Percentiles rank a stretch among this genome's conserved stretches.
phyloP scores from a whole-genome alignment of 2,888 invertebrate species.

The Ochropleura plecta region DNA sequence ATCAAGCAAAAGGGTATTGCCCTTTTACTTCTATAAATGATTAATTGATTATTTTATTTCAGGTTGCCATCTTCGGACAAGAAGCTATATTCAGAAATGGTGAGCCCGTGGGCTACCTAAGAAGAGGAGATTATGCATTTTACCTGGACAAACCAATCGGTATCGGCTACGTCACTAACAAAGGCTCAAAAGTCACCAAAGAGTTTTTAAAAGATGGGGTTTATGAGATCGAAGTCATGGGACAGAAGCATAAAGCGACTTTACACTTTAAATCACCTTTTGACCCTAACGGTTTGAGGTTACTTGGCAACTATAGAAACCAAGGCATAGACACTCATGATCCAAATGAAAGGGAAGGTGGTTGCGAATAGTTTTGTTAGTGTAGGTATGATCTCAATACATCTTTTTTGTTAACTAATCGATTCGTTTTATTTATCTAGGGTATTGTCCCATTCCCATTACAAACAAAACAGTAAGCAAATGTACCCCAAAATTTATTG shows the following conservation, averaged over 20 bases:
- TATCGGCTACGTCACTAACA: conserved; percentile 90
- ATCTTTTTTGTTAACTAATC: conserved; percentile 31
- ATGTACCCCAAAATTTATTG: too few species aligned
- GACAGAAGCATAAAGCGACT: conserved; percentile 93
- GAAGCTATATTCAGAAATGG: conserved; percentile 96
- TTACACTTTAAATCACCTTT: conserved; percentile 94
- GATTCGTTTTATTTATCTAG: conserved; percentile 4
- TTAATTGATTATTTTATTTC: conserved; percentile 50
- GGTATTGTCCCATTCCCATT: background rate
- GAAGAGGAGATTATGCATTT: conserved; percentile 95
- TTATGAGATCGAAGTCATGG: conserved; percentile 96
- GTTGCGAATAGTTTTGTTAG: conserved; percentile 80
- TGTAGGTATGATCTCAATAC: conserved; percentile 73
- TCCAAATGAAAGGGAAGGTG: conserved; percentile 87
- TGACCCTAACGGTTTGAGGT: conserved; percentile 94
- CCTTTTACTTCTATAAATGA: background rate
- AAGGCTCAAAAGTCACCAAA: conserved; percentile 91
- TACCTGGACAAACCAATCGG: conserved; percentile 90
- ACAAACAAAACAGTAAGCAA: too few species aligned
- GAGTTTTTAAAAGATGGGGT: conserved; percentile 93
- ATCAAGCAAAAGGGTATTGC: too few species aligned
- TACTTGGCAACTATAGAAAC: conserved; percentile 92
- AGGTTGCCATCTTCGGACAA: conserved; percentile 95
- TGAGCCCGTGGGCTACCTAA: conserved; percentile 94
- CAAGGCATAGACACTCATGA: conserved; percentile 82